These are phyloP conservation scores for Drosophila nannoptera DNA, from an alignment of 1,140 invertebrate genomes.

Conservation along the genomic window DNA sequence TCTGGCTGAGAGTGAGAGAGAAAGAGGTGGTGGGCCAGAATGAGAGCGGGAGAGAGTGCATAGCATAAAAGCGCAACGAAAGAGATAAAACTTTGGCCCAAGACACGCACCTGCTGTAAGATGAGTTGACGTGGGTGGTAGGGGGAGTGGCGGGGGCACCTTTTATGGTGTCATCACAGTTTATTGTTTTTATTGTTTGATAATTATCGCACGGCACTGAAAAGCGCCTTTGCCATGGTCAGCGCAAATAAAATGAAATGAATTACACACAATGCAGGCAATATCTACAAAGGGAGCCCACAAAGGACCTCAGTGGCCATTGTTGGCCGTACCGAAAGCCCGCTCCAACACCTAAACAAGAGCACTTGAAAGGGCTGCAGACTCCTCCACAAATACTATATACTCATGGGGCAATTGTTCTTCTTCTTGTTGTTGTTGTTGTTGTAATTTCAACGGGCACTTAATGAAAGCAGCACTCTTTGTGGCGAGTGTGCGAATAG, in stretches of 20 bases:
- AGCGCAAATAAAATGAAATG: constrained; percentile 54
- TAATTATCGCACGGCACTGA: constrained; percentile 67
- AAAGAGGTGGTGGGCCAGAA: not conserved
- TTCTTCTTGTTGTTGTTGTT: not conserved
- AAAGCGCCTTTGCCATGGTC: constrained; percentile 43
- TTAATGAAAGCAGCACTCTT: constrained; percentile 4
- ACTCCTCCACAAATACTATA: not conserved
- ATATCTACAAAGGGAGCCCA: constrained; percentile 22
- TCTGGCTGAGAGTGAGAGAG: not conserved
- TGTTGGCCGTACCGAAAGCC: constrained; percentile 26
- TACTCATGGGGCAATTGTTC: too few species aligned
- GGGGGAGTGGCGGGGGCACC: constrained; percentile 26
- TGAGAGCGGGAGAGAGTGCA: not conserved
- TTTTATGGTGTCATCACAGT: constrained; percentile 68
- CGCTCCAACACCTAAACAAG: constrained; percentile 14
- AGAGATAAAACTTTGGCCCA: constrained; percentile 67
- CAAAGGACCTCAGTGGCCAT: constrained; percentile 43
- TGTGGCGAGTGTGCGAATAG: not conserved
- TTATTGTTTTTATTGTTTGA: constrained; percentile 76
- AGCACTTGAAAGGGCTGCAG: not conserved
- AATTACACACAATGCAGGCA: constrained; percentile 37
- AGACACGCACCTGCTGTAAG: not conserved
- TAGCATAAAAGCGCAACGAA: constrained; percentile 34
- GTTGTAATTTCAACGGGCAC: not conserved
- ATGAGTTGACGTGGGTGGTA: not conserved